phyloP scores from a whole-genome alignment of 2,113 vertebrate species.

The Cromileptes altivelis region DNA sequence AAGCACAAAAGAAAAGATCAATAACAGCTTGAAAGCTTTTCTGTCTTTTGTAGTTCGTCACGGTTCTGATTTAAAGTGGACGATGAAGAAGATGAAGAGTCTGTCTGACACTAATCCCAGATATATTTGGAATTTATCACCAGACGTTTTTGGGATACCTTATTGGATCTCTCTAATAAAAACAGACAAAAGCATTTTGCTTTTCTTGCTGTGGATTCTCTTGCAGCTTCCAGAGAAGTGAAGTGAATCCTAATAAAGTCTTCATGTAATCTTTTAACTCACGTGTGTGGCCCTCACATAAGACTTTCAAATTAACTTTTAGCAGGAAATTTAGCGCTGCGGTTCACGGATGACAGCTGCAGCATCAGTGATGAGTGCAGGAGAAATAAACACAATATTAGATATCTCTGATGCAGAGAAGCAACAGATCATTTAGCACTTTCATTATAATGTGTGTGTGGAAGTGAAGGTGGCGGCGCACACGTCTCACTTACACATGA shows the following conservation, averaged over 20 bases:
- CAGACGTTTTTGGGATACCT: background rate
- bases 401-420: background rate
- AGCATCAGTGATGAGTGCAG: background rate
- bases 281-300: background rate
- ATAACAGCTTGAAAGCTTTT: slow-evolving; percentile 56
- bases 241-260: slow-evolving; percentile 13
- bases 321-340: background rate
- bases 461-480: background rate
- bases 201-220: background rate
- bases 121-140: slow-evolving; percentile 51
- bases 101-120: slow-evolving; percentile 31
- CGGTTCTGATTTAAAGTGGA: slow-evolving; percentile 29
- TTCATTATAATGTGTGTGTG: background rate
- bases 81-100: slow-evolving; percentile 22
- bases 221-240: background rate
- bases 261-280: slow-evolving; percentile 5
- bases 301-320: slow-evolving; percentile 7
- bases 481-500: slow-evolving; percentile 3
- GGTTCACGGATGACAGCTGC: background rate
- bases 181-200: background rate
- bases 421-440: background rate
- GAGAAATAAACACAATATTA: slow-evolving; percentile 10
- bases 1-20: slow-evolving; percentile 46
- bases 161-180: background rate
- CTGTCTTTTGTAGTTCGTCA: slow-evolving; percentile 48